Percentiles rank a stretch among this genome's conserved stretches.
Evolutionary conservation across 2,797 vertebrate genomes (phyloP).

Genomic region (Garrulus glandarius): DNA sequence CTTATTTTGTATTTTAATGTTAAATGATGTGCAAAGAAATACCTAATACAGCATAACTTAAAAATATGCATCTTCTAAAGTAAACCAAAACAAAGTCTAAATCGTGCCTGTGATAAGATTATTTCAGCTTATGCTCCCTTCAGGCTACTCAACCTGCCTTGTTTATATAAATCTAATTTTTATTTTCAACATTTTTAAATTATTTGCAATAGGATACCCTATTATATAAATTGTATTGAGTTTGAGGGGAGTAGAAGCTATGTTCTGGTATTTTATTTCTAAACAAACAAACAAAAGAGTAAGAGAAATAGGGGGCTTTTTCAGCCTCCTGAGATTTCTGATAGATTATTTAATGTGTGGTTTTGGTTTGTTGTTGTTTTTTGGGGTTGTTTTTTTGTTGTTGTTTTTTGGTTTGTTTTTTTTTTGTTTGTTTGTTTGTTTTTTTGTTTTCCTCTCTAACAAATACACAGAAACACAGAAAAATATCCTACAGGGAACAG

Average conservation of each 20-base stretch:
- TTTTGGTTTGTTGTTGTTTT: too few species aligned
- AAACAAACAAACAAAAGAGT: not conserved
- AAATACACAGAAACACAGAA: not conserved
- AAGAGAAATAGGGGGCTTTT: not conserved
- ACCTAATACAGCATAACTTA: not conserved
- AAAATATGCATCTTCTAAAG: not conserved
- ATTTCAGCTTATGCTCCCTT: not conserved
- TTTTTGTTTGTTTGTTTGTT: not conserved
- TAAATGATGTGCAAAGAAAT: not conserved
- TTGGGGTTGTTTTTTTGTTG: not conserved
- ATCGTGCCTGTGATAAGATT: not conserved
- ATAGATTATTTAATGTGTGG: not conserved
- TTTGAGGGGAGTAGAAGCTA: not conserved
- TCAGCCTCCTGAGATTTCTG: not conserved
- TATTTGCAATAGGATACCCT: not conserved
- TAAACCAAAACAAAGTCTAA: not conserved
- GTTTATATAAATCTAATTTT: not conserved
- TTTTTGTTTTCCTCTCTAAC: not conserved
- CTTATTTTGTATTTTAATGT: not conserved
- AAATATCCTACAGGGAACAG: not conserved
- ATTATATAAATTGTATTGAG: not conserved
- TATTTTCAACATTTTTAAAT: not conserved
- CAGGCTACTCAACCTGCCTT: not conserved
- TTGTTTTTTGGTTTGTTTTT: too few species aligned
- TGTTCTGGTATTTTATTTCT: not conserved